A percentile compares a stretch with the other conserved stretches of the same genome.
Conservation (phyloP, 2,797 vertebrate genomes). For the Aselliscus stoliczkanus region DNA sequence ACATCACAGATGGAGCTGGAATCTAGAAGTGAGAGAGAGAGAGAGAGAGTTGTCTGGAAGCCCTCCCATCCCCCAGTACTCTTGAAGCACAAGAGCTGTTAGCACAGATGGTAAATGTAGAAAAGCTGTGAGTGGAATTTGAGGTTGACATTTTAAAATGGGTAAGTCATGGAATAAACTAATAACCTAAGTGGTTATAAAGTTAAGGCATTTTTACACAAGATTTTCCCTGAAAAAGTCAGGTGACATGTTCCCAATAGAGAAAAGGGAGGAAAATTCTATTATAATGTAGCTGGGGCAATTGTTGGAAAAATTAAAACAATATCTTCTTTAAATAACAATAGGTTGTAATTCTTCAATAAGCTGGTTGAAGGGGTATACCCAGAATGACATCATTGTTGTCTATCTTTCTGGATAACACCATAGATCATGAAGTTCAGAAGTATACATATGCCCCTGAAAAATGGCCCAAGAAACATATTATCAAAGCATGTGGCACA, state of each 20-base stretch:
- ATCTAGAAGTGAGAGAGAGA: neutral
- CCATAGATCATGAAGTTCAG: neutral
- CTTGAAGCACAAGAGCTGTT: constrained; percentile 21
- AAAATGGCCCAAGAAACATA: neutral
- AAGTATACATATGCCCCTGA: neutral
- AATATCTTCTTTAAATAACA: neutral
- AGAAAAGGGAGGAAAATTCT: neutral
- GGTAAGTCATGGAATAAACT: constrained; percentile 27
- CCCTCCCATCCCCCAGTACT: neutral
- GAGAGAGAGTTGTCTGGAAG: neutral
- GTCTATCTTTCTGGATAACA: neutral
- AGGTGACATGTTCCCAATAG: neutral
- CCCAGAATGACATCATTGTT: neutral
- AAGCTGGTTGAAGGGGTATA: neutral
- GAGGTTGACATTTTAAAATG: constrained; percentile 45
- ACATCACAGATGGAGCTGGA: neutral
- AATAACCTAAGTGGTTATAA: constrained; percentile 26
- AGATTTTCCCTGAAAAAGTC: neutral
- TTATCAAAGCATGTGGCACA: neutral
- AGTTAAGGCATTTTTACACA: neutral
- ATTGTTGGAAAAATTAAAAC: neutral
- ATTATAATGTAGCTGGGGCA: neutral
- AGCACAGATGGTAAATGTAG: constrained; percentile 28
- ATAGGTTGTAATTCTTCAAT: neutral
- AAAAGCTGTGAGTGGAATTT: neutral